Base-by-base conservation (phyloP, 2,888 invertebrate genomes). In the Campoplex nolae region DNA sequence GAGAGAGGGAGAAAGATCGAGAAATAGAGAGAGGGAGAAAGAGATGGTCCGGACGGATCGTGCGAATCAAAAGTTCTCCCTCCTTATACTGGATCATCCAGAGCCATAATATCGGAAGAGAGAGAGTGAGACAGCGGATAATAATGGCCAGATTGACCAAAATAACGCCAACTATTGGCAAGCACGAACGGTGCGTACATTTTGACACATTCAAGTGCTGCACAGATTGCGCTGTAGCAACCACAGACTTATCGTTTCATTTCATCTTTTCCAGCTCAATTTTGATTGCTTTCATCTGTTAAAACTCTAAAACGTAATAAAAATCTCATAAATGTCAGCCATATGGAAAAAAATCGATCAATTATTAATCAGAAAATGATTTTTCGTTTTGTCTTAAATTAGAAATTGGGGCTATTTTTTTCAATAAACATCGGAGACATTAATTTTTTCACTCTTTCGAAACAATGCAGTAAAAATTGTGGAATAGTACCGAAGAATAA, bases 91-190 rank as follows among this genome's bases (percentile, higher is more conserved):
- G 71, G 48, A 75, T 68, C 54, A 85, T 73, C 77, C 51, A 73
- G 77, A 48, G 77, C 65, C 81, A 62, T 54, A 77, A 77, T 77
- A 81, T 83, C 80, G 83, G 62, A 80, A 82, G 4, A 68, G 11
- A 82, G 74, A 56, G 54, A 78, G 38, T 42, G 54, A 68, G 54
- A 68, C 38, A 48, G 71, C 35, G n/a, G 48, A 32, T 38, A 68
- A 56, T 75, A 70, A 42, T 38, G 67, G 62, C 81, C 81, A 70
- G 74, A 42, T 70, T 56, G 85, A 67, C 75, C 84, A 83, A 86
- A 83, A 83, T 88, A 85, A 88, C 82, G 77, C 68, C 65, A 76
- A 83, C 65, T 83, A 82, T 86, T 86, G 88, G 86, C 86, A 89
- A 88, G 77, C 81, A 28, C 81, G 70, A 76, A 86, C 84, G 74